These are phyloP conservation scores for Lasaia peninsularis DNA, from an alignment of 1,140 invertebrate species.

Conservation along the genomic window DNA sequence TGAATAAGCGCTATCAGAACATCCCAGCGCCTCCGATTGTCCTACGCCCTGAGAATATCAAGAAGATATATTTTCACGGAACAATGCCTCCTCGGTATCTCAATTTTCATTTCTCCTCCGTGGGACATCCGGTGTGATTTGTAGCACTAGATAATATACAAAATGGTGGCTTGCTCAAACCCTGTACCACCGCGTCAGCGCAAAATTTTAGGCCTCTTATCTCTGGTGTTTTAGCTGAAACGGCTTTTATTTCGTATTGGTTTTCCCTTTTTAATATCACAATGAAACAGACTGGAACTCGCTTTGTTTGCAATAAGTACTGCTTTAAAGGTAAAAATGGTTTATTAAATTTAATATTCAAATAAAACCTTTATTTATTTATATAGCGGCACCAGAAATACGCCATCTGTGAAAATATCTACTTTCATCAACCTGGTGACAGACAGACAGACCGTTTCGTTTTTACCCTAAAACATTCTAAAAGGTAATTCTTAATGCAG, in stretches of 20 bases:
- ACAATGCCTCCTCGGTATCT: conserved; percentile 70
- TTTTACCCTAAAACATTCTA: too few species aligned
- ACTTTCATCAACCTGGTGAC: too few species aligned
- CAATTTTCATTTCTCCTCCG: conserved; percentile 71
- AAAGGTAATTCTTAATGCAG: too few species aligned
- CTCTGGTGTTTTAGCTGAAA: not conserved
- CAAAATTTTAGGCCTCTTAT: conserved; percentile 7
- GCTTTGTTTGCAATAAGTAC: too few species aligned
- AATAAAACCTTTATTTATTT: too few species aligned
- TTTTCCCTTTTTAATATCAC: conserved; percentile 1
- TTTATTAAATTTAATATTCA: too few species aligned
- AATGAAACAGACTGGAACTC: too few species aligned
- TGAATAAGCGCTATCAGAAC: conserved; percentile 44
- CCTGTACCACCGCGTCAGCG: not conserved
- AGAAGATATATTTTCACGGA: conserved; percentile 70
- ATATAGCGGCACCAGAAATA: too few species aligned
- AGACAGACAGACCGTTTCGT: too few species aligned
- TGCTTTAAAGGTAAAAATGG: too few species aligned
- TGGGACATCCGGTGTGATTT: conserved; percentile 69
- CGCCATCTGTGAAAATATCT: too few species aligned
- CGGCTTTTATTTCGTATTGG: conserved; percentile 1
- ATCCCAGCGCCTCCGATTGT: conserved; percentile 47
- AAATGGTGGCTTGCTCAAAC: conserved; percentile 22
- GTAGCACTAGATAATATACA: conserved; percentile 68
- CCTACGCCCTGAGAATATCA: conserved; percentile 62